Evolutionary conservation across 2,888 invertebrate genomes (phyloP).

Genomic region (Folsomia manolachei): DNA sequence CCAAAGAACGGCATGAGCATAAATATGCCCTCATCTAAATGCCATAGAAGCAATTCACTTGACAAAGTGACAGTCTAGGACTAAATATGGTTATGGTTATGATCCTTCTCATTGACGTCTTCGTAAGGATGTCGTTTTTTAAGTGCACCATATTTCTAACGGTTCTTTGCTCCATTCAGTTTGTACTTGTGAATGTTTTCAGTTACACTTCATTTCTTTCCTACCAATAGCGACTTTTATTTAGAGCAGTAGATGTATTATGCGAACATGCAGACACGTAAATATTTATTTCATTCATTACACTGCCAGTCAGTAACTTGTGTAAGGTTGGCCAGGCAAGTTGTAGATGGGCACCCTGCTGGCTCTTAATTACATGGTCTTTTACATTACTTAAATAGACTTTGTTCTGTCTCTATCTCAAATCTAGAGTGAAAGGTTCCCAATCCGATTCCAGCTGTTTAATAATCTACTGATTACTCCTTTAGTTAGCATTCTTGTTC

Average conservation of each 20-base stretch:
- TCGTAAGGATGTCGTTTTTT: too few relatives aligned
- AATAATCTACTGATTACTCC: background rate
- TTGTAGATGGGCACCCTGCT: slow-evolving; percentile 42
- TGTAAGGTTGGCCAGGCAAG: too few relatives aligned
- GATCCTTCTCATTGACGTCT: background rate
- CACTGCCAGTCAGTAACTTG: too few relatives aligned
- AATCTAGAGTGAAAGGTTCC: slow-evolving; percentile 5
- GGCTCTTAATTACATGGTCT: slow-evolving; percentile 49
- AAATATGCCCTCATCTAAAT: slow-evolving; percentile 11
- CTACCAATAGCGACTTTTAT: too few relatives aligned
- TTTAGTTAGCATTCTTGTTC: background rate
- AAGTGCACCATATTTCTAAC: too few relatives aligned
- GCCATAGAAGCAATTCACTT: slow-evolving; percentile 6
- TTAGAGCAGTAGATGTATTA: too few relatives aligned
- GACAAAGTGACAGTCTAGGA: slow-evolving; percentile 13
- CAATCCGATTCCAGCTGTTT: slow-evolving; percentile 4
- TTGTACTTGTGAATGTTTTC: too few relatives aligned
- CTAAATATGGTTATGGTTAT: slow-evolving; percentile 22
- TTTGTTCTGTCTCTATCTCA: slow-evolving; percentile 13
- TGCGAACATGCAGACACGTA: too few relatives aligned
- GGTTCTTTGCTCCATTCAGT: too few relatives aligned
- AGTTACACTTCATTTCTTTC: too few relatives aligned
- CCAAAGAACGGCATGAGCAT: background rate
- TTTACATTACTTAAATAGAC: slow-evolving; percentile 29
- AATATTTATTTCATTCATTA: too few relatives aligned